Evolutionary conservation across 2,797 vertebrate species (phyloP), one percentile per base, ranked within the genome.

Genomic region (Gadopsis bispinosus): DNA sequence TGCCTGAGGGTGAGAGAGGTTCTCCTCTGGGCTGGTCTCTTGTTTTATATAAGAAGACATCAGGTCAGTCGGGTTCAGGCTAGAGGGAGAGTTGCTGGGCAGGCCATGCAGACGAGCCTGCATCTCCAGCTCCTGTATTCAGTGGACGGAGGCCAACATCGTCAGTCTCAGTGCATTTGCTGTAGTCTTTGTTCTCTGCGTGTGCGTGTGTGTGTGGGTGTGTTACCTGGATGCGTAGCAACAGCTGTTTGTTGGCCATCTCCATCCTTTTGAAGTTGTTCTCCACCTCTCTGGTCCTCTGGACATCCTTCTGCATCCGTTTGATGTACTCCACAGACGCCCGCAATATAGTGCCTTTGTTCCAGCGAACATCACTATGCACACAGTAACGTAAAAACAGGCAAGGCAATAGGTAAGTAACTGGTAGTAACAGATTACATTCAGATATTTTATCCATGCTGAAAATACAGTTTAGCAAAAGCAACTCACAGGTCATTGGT

Each of bases 251-350:
- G 90, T 99, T 99, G 9, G 97, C 93, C 92, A 98, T 94, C 93
- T 99, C 98, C 95, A 99, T 96, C 64, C 97, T 96, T 90, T 97
- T 96, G 1, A 98, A 99, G 93, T 97, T 98, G 75, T 84, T 97
- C 92, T 99, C 98, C 79, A 98, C 95, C 87, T 99, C 98, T 79
- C 97, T 94, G 64, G 96, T 96, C 90, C 96, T 95, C 84, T 98
- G 97, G 62, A 96, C 89, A 66, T 99, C 98, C 87, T 99, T 99
- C 95, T 99, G 97, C 97, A 99, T 99, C 83, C 97, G 96, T 91
- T 97, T 98, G 91, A 99, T 99, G 85, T 99, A 99, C 0, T 99
- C 98, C 5, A 99, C 98, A 0, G 98, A 99, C 0, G 98, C 98
- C 84, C 97, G 96, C 80, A 99, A 92, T 86, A 99, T 99, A 16